Evolutionary conservation across 2,888 invertebrate species (phyloP), one percentile per base, ranked within the genome.

Genomic region (Heliconius charithonia): DNA sequence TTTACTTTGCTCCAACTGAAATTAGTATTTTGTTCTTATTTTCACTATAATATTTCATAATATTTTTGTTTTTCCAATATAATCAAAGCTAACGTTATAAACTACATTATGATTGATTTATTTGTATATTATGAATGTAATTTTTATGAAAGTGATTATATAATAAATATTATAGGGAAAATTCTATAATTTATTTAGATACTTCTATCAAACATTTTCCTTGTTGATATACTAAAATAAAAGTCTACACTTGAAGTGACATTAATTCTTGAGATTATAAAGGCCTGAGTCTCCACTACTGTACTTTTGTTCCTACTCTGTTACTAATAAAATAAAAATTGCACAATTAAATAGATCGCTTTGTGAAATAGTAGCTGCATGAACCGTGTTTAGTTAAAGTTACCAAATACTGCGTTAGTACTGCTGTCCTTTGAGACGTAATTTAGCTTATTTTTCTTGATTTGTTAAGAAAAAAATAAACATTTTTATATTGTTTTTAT

Each of bases 251-350:
- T 56, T 7, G 3, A 69, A 59, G 72, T 59, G 72, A 56, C 19
- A 9, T 32, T 32, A 32, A 59, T 59, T 72, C 6, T 72, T n/a
- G 29, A 59, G 13, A 72, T 72, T 56, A 72, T 12, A 65, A 77
- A 32, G 29, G 29, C 62, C 56, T 69, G 65, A 63, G 76, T 74
- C 81, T 76, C 75, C 80, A 75, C 78, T 76, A 79, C 70, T 16
- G 66, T 79, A 81, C 77, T 81, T 81, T 80, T 77, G 83, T 83
- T 83, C 83, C 83, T 83, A 82, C 72, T 81, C 80, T 81, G 83
- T 82, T 83, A 83, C 82, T 83, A 83, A 81, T 78, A 73, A 75
- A 79, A 78, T 74, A 70, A 12, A 51, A 71, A 79, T 45, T 81
- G 83, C 83, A 83, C 82, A 82, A 82, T 78, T 83, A 78, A 62